These are phyloP conservation scores for Cosmopolites sordidus DNA, from an alignment of 2,888 invertebrate genomes.

Conservation along the genomic window DNA sequence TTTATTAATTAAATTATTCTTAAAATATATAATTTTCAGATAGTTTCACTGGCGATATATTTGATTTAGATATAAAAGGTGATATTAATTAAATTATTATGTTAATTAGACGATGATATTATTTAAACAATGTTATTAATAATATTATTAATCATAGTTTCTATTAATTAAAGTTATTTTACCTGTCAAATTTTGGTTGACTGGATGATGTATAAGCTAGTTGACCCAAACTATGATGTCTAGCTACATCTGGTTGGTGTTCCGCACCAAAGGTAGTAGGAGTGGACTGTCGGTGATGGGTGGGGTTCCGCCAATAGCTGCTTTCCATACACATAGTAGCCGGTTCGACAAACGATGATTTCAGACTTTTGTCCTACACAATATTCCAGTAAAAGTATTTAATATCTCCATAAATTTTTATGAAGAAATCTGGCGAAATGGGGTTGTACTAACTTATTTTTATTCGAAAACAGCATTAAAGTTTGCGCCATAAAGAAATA, in stretches of 20 bases:
- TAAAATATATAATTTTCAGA: too few relatives aligned
- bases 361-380: conserved; percentile 44
- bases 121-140: too few relatives aligned
- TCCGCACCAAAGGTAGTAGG: conserved; percentile 49
- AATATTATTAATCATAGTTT: too few relatives aligned
- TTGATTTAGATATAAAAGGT: too few relatives aligned
- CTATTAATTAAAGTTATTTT: conserved; percentile 1
- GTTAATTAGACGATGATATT: too few relatives aligned
- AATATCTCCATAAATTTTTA: neutral
- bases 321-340: conserved; percentile 50
- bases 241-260: conserved; percentile 47
- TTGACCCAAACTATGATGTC: conserved; percentile 49
- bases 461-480: too few relatives aligned
- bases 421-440: too few relatives aligned
- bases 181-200: conserved; percentile 49
- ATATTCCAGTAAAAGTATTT: neutral
- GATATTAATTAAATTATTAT: too few relatives aligned
- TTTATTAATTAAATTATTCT: too few relatives aligned
- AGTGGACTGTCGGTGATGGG: conserved; percentile 45
- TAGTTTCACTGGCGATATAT: too few relatives aligned
- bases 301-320: conserved; percentile 49
- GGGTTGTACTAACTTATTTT: too few relatives aligned
- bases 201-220: conserved; percentile 45
- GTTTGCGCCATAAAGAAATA: too few relatives aligned
- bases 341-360: conserved; percentile 48